Conservation (phyloP, 35 echinoderm and acorn worm genomes). For the Diadema setosum region DNA sequence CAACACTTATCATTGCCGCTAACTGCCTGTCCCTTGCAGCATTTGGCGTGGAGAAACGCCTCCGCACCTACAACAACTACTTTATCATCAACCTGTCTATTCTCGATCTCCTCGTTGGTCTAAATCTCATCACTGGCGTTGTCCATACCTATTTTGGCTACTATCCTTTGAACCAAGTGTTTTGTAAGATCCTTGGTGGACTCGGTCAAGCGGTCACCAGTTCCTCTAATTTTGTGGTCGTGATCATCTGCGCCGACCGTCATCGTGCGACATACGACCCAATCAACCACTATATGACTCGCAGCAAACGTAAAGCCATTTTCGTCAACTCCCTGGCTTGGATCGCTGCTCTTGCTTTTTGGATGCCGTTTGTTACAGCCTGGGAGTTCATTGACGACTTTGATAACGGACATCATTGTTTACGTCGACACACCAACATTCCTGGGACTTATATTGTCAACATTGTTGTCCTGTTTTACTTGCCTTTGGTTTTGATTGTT, state of each 20-base stretch:
- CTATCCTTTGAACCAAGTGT: background rate
- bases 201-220: background rate
- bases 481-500: background rate
- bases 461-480: background rate
- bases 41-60: constrained; percentile 11
- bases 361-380: background rate
- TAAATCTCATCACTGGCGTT: background rate
- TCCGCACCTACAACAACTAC: constrained; percentile 40
- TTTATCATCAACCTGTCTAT: constrained; percentile 43
- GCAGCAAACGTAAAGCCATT: background rate
- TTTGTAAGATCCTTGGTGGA: background rate
- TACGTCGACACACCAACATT: background rate
- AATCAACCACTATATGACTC: background rate
- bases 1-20: background rate
- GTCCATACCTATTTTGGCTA: background rate
- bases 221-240: background rate
- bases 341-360: background rate
- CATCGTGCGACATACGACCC: constrained; percentile 29
- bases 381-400: background rate
- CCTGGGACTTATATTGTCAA: background rate
- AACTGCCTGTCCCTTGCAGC: background rate
- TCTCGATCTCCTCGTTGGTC: background rate
- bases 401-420: background rate
- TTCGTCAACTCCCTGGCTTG: background rate
- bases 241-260: constrained; percentile 36